phyloP scores from a whole-genome alignment of 2,113 vertebrate species.

The Mixornis gularis region DNA sequence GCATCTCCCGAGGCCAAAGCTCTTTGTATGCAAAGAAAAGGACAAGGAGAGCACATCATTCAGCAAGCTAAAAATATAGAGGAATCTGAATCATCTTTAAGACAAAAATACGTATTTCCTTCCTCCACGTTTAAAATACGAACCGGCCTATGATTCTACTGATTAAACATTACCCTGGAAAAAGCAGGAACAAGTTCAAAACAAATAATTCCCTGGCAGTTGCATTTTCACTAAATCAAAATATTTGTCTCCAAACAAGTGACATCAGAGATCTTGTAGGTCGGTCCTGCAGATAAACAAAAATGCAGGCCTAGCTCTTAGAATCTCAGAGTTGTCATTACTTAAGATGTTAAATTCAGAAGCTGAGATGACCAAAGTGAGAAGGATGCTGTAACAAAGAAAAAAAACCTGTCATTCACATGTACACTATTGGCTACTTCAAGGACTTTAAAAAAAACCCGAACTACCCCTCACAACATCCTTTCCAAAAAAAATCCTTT shows the following conservation, averaged over 20 bases:
- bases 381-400: background rate
- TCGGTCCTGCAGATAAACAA: rapidly evolving
- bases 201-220: background rate
- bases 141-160: background rate
- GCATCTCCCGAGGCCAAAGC: background rate
- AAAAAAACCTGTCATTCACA: background rate
- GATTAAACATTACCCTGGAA: background rate
- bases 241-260: background rate
- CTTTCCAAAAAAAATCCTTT: background rate
- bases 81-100: background rate
- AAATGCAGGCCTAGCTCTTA: background rate
- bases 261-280: background rate
- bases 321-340: background rate
- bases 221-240: background rate
- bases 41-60: background rate
- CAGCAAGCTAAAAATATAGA: background rate
- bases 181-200: background rate
- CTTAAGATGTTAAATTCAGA: no score
- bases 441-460: background rate
- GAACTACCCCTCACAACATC: background rate
- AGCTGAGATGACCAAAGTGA: background rate
- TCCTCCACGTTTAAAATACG: background rate
- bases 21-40: background rate
- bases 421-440: rapidly evolving
- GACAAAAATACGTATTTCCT: background rate